phyloP scores from a whole-genome alignment of 2,888 invertebrate species.

The Caenorhabditis doughertyi region DNA sequence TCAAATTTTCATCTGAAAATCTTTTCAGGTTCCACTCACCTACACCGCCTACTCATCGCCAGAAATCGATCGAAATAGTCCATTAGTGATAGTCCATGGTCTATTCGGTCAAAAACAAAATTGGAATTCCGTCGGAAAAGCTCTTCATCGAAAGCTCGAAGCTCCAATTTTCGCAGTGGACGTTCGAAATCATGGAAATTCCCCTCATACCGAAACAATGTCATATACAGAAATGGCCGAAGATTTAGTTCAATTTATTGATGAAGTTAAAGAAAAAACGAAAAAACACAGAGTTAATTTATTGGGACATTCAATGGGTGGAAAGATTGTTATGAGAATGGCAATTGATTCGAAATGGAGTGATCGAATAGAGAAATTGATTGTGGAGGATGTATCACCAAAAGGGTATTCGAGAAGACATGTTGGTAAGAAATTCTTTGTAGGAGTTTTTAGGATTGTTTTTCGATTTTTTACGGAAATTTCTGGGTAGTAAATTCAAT shows the following conservation, averaged over 20 bases:
- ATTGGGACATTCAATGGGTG: conserved; percentile 81
- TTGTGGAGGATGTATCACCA: conserved; percentile 78
- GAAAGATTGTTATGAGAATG: conserved; percentile 77
- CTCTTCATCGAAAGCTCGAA: conserved; percentile 81
- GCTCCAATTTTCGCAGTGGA: conserved; percentile 89
- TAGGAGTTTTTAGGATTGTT: neutral
- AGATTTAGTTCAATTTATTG: conserved; percentile 86
- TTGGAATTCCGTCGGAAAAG: conserved; percentile 90
- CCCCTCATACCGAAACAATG: conserved; percentile 89
- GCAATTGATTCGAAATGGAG: conserved; percentile 70
- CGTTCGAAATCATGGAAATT: conserved; percentile 95
- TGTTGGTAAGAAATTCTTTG: conserved; percentile 4
- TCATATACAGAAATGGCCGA: conserved; percentile 88
- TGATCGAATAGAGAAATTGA: conserved; percentile 59
- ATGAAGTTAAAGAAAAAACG: conserved; percentile 64
- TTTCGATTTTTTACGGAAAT: too few relatives aligned
- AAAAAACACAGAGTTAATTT: conserved; percentile 56
- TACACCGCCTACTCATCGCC: conserved; percentile 45
- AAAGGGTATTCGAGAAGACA: conserved; percentile 70
- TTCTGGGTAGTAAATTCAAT: too few relatives aligned
- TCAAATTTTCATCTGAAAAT: neutral
- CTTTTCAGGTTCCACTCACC: conserved; percentile 55
- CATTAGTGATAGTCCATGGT: conserved; percentile 92
- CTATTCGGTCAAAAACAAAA: conserved; percentile 92
- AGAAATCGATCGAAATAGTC: conserved; percentile 82